phyloP scores from a whole-genome alignment of 1,140 invertebrate genomes.

The Eriosoma lanigerum region DNA sequence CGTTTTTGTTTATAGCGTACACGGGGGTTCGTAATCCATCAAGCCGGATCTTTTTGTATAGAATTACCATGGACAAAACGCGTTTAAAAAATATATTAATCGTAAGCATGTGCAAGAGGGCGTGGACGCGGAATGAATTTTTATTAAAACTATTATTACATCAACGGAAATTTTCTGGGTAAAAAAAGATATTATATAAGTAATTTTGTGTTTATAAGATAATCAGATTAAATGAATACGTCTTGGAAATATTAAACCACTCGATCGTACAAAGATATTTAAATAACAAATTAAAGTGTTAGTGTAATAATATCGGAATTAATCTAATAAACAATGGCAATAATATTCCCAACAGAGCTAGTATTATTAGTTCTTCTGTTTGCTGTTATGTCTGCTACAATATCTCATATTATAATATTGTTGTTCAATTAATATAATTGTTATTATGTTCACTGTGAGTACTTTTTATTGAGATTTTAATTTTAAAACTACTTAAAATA shows the following conservation, averaged over 20 bases:
- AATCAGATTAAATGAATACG: not conserved
- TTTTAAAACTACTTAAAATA: too few species aligned
- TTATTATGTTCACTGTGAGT: too few species aligned
- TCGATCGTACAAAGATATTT: not conserved
- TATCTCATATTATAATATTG: too few species aligned
- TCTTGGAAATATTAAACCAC: constrained; percentile 1
- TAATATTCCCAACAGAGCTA: too few species aligned
- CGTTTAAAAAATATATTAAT: constrained; percentile 31
- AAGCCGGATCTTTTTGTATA: constrained; percentile 37
- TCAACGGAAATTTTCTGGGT: not conserved
- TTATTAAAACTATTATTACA: constrained; percentile 30
- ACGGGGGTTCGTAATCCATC: constrained; percentile 35
- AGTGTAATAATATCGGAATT: not conserved
- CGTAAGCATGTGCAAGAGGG: not conserved
- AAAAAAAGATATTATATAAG: not conserved
- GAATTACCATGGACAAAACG: constrained; percentile 1
- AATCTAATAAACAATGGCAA: not conserved
- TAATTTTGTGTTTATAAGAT: not conserved
- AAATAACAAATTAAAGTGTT: too few species aligned
- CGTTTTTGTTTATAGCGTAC: constrained; percentile 37
- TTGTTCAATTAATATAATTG: too few species aligned
- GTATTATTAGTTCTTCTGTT: too few species aligned
- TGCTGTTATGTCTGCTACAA: too few species aligned
- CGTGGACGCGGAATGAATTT: not conserved
- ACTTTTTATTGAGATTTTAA: too few species aligned